Base-by-base conservation (phyloP, 2,888 invertebrate species). In the Anoplius nigerrimus region DNA sequence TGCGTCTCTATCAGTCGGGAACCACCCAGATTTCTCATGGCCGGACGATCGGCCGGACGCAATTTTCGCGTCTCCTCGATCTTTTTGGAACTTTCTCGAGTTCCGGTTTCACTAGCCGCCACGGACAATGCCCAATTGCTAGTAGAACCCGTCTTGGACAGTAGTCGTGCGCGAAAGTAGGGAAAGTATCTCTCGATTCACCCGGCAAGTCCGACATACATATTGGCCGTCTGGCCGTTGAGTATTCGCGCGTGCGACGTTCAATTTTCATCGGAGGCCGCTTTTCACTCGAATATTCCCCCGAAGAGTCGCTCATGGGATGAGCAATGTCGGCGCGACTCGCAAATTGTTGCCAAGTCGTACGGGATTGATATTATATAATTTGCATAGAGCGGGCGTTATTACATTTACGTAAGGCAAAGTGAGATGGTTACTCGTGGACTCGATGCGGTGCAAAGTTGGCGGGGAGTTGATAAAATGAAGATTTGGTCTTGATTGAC, bases 81-180 rank as follows among this genome's bases (percentile, higher is more conserved):
- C 66, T 64, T 77, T 79, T 74, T 62, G 66, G 61, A 71, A 79
- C 76, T 79, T 76, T 79, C 79, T 55, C 75, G 51, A 69, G 75
- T 80, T 80, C 74, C 75, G 75, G 72, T 78, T 80, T 76, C 79
- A 61, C 72, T 62, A 34, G 57, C 20, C 60, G 61, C 27, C 60
- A 51, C 67, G 62, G 58, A 78, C 78, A 77, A 78, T 78, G 53
- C 68, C 46, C 56, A 46, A 74, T 75, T 43, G 75, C 75, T 65
- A 68, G 68, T 65, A 54, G 68, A 71, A 71, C 63, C 56, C 59
- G 58, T 59, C 65, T 58, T 57, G 58, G 58, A 73, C 62, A 59
- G 57, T 74, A 68, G 67, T 62, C 65, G 69, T 55, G 69, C 73
- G 82, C 80, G 82, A 82, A 82, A 82, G 82, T 74, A 80, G 82